These are phyloP conservation scores for Nicator chloris DNA, from an alignment of 2,113 vertebrate species.

Conservation along the genomic window DNA sequence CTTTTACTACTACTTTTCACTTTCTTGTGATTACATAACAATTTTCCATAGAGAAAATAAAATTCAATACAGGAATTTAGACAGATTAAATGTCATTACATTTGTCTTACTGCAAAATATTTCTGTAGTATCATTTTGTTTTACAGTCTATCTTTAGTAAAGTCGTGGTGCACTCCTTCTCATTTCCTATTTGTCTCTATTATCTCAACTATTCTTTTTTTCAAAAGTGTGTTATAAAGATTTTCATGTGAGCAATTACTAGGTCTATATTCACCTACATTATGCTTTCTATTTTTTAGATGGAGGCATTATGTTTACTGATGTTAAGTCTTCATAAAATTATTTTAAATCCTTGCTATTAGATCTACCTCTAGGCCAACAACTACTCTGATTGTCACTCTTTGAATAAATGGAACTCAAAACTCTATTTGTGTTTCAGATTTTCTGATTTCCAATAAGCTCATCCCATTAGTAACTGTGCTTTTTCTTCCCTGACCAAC, in stretches of 20 bases:
- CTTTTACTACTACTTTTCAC: background rate
- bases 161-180: background rate
- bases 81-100: background rate
- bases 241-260: background rate
- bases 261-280: background rate
- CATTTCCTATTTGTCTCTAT: background rate
- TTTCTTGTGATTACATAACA: background rate
- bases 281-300: background rate
- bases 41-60: background rate
- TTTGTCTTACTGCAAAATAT: background rate
- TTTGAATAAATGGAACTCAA: background rate
- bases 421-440: background rate
- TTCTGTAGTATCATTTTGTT: background rate
- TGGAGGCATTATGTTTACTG: background rate
- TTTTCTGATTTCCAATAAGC: background rate
- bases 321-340: background rate
- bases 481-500: background rate
- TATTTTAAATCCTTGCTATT: background rate
- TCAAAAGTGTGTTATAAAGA: background rate
- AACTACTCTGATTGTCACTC: background rate
- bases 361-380: background rate
- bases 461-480: background rate
- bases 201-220: background rate
- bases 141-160: background rate
- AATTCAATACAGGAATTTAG: background rate